Base-by-base conservation (phyloP, 1,140 invertebrate genomes). In the Lordiphosa mommai region DNA sequence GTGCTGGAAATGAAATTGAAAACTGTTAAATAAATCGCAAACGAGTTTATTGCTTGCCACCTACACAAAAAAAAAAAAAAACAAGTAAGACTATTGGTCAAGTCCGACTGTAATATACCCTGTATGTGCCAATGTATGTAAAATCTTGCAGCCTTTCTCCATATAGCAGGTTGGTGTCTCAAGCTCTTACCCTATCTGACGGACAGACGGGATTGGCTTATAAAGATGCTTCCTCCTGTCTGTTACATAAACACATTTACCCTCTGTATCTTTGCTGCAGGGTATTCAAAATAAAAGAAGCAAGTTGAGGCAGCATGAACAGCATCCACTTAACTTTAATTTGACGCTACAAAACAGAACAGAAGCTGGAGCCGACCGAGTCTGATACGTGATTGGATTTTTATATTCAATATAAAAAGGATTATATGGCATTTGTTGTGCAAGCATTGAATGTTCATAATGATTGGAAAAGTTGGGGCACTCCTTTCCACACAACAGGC, bases 361-460 rank as follows among this genome's bases (percentile, higher is more conserved):
- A 13, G 13, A 8, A 13, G 27, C 3, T 23, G n/a, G 13, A 17
- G 16, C 34, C 32, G 27, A 13, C 10, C 27, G 40, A 29, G 10
- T 34, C 30, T 6, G 30, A 61, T 40, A 71, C 65, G 69, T 84
- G 77, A 84, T 84, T 84, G 77, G 77, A 76, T 76, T 84, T 76
- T 84, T 84, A 77, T 84, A 84, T 84, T 84, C 77, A 84, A 84
- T 84, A 84, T 85, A 84, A 77, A 84, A 84, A 84, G 77, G 77
- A 77, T 84, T 84, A 84, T 76, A 82, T 67, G 67, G 61, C 58
- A 43, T 59, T 74, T 70, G 53, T 76, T 74, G 20, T 52, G 59
- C 66, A 40, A 20, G 41, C 61, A 61, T 59, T 67, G 64, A 61
- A 63, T 77, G 64, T 77, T 77, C 72, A 84, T 84, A 72, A 84